Base-by-base conservation (phyloP, 2,888 invertebrate species). In the Thumatha senex region DNA sequence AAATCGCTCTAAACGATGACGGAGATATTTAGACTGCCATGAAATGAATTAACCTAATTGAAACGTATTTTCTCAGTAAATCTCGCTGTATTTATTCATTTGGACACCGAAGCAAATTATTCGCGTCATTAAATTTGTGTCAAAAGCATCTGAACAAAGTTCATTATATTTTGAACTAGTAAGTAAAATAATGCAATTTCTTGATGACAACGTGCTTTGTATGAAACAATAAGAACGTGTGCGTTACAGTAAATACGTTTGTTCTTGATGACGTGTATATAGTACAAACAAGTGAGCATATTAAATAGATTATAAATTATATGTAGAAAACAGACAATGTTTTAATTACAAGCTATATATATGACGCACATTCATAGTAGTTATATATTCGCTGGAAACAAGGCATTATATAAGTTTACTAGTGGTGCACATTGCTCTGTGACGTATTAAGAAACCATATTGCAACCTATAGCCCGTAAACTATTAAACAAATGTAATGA, bases 121-220 rank as follows among this genome's bases (percentile, higher is more conserved):
- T 31, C n/a, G 42, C 61, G 63, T 66, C 61, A 63, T 57, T 33
- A 7, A 34, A 51, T 48, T 36, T 29, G 51, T 68, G 71, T 71
- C 70, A 71, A 70, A 49, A 49, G 31, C 46, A 44, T 60, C 29
- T 24, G 58, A 59, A 8, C 60, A 58, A 71, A 68, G 60, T 70
- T 58, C 67, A 54, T 24, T 36, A 38, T 36, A 38, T 56, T 50
- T 63, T 47, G 18, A 43, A 40, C 46, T 10, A 51, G 34, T 46
- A 24, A 44, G 43, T 48, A 38, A 51, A 52, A 48, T 51, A 40
- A 44, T 36, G 43, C 38, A 49, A 46, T 48, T 45, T 13, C 29
- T 12, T 24, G 18, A 48, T 42, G n/a, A 35, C 46, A 40, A 30
- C 31, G 29, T 49, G 18, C 18, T 24, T 24, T n/a, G 5, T 4